Conservation (phyloP, 1,140 invertebrate species). For the Drosophila micromelanica region DNA sequence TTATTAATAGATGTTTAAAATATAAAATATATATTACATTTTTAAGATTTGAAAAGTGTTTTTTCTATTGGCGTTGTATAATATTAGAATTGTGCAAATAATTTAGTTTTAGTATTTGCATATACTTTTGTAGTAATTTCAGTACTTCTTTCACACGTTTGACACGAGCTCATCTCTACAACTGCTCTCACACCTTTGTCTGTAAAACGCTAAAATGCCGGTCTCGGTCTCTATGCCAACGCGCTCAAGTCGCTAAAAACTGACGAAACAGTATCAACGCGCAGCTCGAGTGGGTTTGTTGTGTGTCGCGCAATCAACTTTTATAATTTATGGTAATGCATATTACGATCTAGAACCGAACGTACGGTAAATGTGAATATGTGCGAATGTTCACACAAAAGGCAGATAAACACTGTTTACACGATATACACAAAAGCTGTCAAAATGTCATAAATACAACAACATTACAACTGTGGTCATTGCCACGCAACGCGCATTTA, state of each 20-base stretch:
- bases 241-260: constrained; percentile 8
- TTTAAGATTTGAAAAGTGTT: background rate
- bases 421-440: constrained; percentile 2
- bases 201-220: constrained; percentile 29
- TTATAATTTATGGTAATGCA: constrained; percentile 29
- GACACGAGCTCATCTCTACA: constrained; percentile 18
- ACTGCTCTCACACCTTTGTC: constrained; percentile 5
- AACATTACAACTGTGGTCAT: background rate
- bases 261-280: constrained; percentile 28
- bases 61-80: background rate
- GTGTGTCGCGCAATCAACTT: constrained; percentile 6
- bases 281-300: constrained; percentile 23
- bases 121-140: no score
- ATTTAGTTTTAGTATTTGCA: background rate
- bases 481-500: constrained; percentile 14
- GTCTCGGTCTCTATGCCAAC: constrained; percentile 38
- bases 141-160: background rate
- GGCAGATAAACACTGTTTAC: constrained; percentile 18
- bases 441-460: background rate
- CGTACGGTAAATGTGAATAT: constrained; percentile 7
- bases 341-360: constrained; percentile 5
- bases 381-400: constrained; percentile 7
- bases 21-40: background rate
- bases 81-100: no score
- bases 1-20: background rate